Evolutionary conservation across 53 echinoderm and acorn worm genomes (phyloP), one percentile per base, ranked within the genome.

Genomic region (Paelopatides confundens): DNA sequence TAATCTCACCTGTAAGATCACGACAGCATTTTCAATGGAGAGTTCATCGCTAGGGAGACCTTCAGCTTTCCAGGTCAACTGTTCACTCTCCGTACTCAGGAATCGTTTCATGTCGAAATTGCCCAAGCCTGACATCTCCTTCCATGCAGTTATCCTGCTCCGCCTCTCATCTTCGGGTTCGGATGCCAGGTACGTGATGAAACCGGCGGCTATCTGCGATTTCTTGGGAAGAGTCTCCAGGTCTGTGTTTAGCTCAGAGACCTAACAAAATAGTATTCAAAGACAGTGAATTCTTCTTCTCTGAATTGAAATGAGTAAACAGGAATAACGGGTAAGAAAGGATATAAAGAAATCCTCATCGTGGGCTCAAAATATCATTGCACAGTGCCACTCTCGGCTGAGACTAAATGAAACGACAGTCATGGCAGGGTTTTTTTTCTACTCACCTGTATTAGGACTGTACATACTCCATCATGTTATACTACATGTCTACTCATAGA

Each of bases 41-140:
- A 99, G 94, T 29, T 99, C 95, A 52, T 97, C 97, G 51, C 95
- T 94, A 15, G 96, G 96, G 64, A 97, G 69, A 6, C 96, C 99
- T 69, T 99, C 99, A 9, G 92, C 94, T 69, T 99, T 99, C 99
- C 99, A 99, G 34, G 93, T 99, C n/a, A 99, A 89, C 70, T 99
- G 99, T 83, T 99, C 93, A 77, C 95, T 95, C 88, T 99, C 99
- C 0, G 95, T 99, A 82, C 95, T 95, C 50, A 99, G 86, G 93
- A 95, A 99, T 15, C 94, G 89, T 46, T 95, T 86, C 94, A 95
- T 91, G 82, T 95, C 94, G 50, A 98, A 98, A 18, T 81, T 76
- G 35, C 90, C 89, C 68, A 92, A 63, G 31, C 89, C 87, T 9
- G 93, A 86, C 29, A 91, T 86, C 87, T 90, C 87, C 21, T 78